Evolutionary conservation across 2,888 invertebrate genomes (phyloP), one percentile per base, ranked within the genome.

Genomic region (Lomographa bimaculata): DNA sequence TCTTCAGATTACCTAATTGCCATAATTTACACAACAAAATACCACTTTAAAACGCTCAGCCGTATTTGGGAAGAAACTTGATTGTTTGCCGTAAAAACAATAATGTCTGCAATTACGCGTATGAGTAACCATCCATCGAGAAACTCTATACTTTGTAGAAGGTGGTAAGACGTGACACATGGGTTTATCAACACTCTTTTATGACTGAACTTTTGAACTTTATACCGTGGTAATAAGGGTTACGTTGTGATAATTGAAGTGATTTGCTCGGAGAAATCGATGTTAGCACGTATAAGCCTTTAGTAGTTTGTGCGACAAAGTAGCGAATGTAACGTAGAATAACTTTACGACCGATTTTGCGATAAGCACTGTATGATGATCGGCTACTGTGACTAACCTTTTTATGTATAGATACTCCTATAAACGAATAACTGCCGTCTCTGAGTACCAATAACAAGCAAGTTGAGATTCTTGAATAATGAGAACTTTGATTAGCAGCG

Each of bases 241-340:
- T 3, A 21, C 3, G 5, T 5, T 11, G 24, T 29, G 3, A n/a
- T 16, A 8, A 8, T 20, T 30, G 7, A 21, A 7, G 30, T 7
- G n/a, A 12, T 28, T 16, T 38, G 21, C 12, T 21, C 9, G 47
- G 60, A 51, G 66, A 66, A 68, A 71, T 62, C 57, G 62, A 54
- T 64, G 58, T 12, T 26, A 14, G 25, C 25, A 48, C 50, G 38
- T n/a, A 18, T 45, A 26, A 26, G 14, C 14, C 21, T 6, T 64
- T 41, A 46, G 47, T 42, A 50, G 52, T 49, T 54, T 63, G 60
- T 52, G 56, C 58, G 60, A 65, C 71, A 69, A 70, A 71, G 65
- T 58, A 50, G 49, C 36, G n/a, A 46, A 58, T 57, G 60, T 54
- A 64, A 50, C 48, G 29, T 49, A 40, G 71, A 64, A 73, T 74